Conservation (phyloP, 1,140 invertebrate species). For the Planococcus citri region DNA sequence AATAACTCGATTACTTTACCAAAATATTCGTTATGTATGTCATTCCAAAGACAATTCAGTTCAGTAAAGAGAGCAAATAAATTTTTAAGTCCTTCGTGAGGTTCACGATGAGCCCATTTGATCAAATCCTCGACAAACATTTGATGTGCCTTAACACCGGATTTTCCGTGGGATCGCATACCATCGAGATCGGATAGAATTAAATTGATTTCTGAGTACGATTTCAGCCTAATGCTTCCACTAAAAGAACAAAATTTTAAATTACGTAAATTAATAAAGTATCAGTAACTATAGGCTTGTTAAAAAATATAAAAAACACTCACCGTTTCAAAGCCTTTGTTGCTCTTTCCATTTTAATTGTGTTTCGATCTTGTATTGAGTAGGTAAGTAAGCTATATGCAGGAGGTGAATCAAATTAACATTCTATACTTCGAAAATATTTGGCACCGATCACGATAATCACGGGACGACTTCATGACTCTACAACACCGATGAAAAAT, state of each 20-base stretch:
- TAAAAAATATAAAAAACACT: neutral
- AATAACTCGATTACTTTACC: conserved; percentile 27
- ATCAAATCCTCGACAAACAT: conserved; percentile 40
- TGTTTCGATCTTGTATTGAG: neutral
- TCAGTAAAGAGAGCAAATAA: conserved; percentile 39
- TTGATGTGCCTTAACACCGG: conserved; percentile 38
- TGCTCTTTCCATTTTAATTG: conserved; percentile 30
- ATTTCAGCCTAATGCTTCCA: conserved; percentile 40
- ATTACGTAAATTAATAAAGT: neutral
- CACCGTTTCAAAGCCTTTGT: conserved; percentile 30
- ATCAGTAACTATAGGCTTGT: neutral
- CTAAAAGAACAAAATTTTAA: conserved; percentile 30
- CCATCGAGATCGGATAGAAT: conserved; percentile 42
- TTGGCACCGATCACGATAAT: neutral
- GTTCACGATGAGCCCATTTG: conserved; percentile 39
- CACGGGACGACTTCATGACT: too few relatives aligned
- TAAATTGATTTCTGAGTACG: conserved; percentile 40
- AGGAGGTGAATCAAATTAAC: neutral
- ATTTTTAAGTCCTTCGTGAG: conserved; percentile 42
- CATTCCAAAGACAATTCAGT: conserved; percentile 38
- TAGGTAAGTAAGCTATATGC: neutral
- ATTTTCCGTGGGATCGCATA: conserved; percentile 36
- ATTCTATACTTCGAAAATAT: neutral
- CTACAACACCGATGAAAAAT: too few relatives aligned
- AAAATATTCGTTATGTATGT: conserved; percentile 41